phyloP scores from a whole-genome alignment of 2,797 vertebrate species.

The Molossus alvarezi region DNA sequence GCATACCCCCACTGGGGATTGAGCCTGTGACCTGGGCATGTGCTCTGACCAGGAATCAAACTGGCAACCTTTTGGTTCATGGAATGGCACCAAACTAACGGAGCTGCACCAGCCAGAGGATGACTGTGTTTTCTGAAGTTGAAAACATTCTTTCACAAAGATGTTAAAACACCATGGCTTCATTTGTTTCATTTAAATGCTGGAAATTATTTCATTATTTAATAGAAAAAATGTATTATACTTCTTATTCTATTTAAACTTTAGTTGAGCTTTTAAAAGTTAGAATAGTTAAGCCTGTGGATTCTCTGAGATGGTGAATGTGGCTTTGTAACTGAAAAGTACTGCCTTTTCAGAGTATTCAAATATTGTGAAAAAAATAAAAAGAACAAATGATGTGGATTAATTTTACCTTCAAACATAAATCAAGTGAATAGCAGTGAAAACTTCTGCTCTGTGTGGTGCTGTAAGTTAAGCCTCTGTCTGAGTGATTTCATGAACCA shows the following conservation, averaged over 20 bases:
- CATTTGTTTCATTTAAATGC: too few relatives aligned
- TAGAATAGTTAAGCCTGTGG: slow-evolving; percentile 7
- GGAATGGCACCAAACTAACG: too few relatives aligned
- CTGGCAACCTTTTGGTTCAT: too few relatives aligned
- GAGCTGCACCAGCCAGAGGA: too few relatives aligned
- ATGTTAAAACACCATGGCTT: too few relatives aligned
- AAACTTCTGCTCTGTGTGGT: neutral
- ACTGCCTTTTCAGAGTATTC: slow-evolving; percentile 42
- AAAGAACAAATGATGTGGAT: too few relatives aligned
- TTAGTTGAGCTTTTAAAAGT: slow-evolving; percentile 4
- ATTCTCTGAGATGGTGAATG: neutral
- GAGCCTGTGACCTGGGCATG: too few relatives aligned
- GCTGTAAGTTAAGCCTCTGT: neutral
- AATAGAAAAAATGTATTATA: neutral
- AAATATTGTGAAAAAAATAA: neutral
- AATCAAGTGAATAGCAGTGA: neutral
- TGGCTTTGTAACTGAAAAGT: slow-evolving; percentile 42
- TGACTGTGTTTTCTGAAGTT: too few relatives aligned
- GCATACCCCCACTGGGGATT: too few relatives aligned
- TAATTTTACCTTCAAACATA: neutral
- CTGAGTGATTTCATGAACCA: neutral
- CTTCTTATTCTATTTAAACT: neutral
- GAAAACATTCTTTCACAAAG: too few relatives aligned
- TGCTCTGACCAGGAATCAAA: too few relatives aligned
- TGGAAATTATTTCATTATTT: too few relatives aligned